Evolutionary conservation across 2,888 invertebrate species (phyloP).

Genomic region (Acrobasis consociella): DNA sequence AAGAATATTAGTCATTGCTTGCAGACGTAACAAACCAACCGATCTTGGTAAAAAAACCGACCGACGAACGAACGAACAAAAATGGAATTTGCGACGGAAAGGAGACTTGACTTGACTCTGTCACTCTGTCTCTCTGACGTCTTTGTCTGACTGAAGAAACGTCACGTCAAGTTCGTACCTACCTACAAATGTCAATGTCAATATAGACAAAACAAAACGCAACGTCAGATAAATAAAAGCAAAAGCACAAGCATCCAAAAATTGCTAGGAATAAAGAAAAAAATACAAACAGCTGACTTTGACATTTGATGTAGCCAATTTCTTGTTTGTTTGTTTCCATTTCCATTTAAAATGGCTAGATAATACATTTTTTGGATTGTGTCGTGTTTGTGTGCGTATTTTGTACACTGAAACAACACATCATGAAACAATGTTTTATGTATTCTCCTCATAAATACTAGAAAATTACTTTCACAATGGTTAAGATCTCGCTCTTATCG

Average conservation of each 20-base stretch:
- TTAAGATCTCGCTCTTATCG: slow-evolving; percentile 24
- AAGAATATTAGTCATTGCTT: background rate
- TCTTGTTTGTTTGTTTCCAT: too few relatives aligned
- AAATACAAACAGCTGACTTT: too few relatives aligned
- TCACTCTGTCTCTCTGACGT: too few relatives aligned
- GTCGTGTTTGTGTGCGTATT: background rate
- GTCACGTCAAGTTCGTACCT: background rate
- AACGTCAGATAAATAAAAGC: too few relatives aligned
- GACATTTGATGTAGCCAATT: background rate
- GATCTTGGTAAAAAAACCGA: background rate
- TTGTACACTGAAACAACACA: background rate
- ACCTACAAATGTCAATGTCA: too few relatives aligned
- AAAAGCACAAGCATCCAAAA: too few relatives aligned
- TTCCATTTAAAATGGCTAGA: background rate
- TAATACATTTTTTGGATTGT: background rate
- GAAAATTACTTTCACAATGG: background rate
- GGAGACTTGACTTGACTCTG: too few relatives aligned
- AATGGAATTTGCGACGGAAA: background rate
- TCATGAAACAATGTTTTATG: background rate
- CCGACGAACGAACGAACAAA: background rate
- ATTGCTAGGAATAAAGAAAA: too few relatives aligned
- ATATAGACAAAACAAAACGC: too few relatives aligned
- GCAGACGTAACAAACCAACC: background rate
- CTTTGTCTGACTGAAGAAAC: background rate
- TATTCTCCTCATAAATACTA: background rate